phyloP scores from a whole-genome alignment of 2,797 vertebrate species.

The Anabas testudineus region DNA sequence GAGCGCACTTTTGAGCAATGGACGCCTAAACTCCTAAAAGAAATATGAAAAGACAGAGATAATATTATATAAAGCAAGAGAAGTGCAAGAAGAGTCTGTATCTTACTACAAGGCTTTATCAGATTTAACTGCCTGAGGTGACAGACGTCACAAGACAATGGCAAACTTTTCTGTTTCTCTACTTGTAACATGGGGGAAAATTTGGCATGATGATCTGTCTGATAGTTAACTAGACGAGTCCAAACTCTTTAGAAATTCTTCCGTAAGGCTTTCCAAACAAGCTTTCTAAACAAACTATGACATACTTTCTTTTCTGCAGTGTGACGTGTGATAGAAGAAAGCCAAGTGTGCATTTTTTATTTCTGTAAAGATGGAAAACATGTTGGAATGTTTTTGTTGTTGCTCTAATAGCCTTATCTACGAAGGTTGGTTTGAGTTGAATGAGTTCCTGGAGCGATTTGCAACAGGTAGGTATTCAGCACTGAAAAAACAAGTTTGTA shows the following conservation, averaged over 20 bases:
- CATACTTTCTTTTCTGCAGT: too few species aligned
- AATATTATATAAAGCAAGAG: conserved; percentile 2
- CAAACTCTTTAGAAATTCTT: too few species aligned
- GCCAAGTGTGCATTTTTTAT: too few species aligned
- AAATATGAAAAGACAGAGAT: conserved; percentile 15
- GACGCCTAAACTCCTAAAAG: conserved; percentile 94
- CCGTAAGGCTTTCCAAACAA: too few species aligned
- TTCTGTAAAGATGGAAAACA: neutral
- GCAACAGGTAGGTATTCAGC: neutral
- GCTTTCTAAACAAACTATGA: too few species aligned
- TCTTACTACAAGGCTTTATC: neutral
- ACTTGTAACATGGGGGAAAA: too few species aligned
- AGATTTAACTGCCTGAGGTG: conserved; percentile 8
- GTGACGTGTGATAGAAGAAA: neutral
- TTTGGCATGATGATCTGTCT: too few species aligned
- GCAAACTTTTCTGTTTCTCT: neutral
- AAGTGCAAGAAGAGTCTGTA: conserved; percentile 15
- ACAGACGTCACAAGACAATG: neutral
- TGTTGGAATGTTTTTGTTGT: neutral
- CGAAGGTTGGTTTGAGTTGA: neutral
- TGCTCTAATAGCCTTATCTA: neutral
- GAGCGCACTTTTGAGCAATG: conserved; percentile 98
- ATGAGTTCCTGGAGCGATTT: neutral
- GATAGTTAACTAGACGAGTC: too few species aligned
- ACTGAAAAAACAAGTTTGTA: neutral